phyloP scores from a whole-genome alignment of 1,140 invertebrate species.

The Teleogryllus occipitalis region DNA sequence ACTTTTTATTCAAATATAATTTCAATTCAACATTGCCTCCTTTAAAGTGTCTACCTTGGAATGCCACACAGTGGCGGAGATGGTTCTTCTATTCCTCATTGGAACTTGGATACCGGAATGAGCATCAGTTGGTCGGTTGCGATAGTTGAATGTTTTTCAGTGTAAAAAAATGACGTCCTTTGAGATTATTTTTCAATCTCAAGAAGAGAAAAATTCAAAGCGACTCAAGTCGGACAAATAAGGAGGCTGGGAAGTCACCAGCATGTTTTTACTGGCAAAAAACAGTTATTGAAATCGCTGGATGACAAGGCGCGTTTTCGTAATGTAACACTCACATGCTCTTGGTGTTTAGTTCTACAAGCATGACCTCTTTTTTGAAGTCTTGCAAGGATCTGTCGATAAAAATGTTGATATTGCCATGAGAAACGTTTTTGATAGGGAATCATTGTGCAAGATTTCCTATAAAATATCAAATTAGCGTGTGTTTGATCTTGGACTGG shows the following conservation, averaged over 20 bases:
- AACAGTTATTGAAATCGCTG: neutral
- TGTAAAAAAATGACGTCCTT: conserved; percentile 26
- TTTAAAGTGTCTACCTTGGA: too few species aligned
- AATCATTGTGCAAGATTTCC: conserved; percentile 25
- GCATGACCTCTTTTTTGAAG: conserved; percentile 22
- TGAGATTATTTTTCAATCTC: conserved; percentile 27
- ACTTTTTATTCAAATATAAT: too few species aligned
- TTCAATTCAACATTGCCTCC: too few species aligned
- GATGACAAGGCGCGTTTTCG: conserved; percentile 31
- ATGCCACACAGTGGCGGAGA: too few species aligned
- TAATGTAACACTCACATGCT: conserved; percentile 30
- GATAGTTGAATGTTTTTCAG: conserved; percentile 25
- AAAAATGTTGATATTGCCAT: conserved; percentile 13
- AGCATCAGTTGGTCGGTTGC: conserved; percentile 25
- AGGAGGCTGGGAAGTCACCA: conserved; percentile 26
- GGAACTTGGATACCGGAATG: conserved; percentile 27
- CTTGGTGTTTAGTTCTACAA: conserved; percentile 21
- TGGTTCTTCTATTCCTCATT: neutral
- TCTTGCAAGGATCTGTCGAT: conserved; percentile 16
- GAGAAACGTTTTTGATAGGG: conserved; percentile 22
- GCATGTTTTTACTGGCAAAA: neutral
- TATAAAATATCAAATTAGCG: conserved; percentile 25
- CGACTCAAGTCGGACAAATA: conserved; percentile 30
- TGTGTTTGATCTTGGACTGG: conserved; percentile 24
- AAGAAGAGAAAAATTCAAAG: conserved; percentile 28